These are phyloP conservation scores for Pelagia noctiluca DNA, from an alignment of 30 jellyfish, hydroid and myxozoan species.

Conservation along the genomic window DNA sequence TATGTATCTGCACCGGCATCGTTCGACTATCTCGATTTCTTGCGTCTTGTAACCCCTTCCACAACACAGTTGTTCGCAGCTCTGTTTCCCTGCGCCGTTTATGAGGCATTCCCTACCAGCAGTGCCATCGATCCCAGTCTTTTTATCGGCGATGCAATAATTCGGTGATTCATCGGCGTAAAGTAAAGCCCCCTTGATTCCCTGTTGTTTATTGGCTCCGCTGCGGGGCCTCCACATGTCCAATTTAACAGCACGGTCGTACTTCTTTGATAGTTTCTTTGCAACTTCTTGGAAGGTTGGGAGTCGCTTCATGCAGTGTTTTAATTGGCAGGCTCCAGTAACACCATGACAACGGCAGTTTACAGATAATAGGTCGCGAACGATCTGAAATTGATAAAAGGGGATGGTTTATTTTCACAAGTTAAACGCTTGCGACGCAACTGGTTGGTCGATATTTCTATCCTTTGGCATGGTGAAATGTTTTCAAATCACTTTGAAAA, in stretches of 20 bases:
- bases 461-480: no score
- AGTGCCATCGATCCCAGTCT: constrained; percentile 74
- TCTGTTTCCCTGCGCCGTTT: constrained; percentile 73
- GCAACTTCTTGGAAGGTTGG: constrained; percentile 85
- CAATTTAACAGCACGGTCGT: constrained; percentile 72
- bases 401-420: no score
- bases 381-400: constrained; percentile 50
- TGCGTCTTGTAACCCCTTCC: constrained; percentile 82
- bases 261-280: constrained; percentile 52
- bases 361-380: constrained; percentile 69
- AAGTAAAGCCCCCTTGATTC: constrained; percentile 50
- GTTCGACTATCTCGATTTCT: constrained; percentile 73
- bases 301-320: constrained; percentile 87
- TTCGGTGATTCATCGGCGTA: constrained; percentile 79
- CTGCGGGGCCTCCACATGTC: constrained; percentile 53
- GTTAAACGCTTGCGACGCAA: no score
- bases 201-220: constrained; percentile 29
- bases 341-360: constrained; percentile 95
- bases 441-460: no score
- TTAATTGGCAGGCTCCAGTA: constrained; percentile 89
- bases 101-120: constrained; percentile 85
- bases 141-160: constrained; percentile 58
- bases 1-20: constrained; percentile 84
- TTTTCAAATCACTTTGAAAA: no score
- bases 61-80: constrained; percentile 92